Base-by-base conservation (phyloP, 2,113 vertebrate genomes). In the Myodes glareolus region DNA sequence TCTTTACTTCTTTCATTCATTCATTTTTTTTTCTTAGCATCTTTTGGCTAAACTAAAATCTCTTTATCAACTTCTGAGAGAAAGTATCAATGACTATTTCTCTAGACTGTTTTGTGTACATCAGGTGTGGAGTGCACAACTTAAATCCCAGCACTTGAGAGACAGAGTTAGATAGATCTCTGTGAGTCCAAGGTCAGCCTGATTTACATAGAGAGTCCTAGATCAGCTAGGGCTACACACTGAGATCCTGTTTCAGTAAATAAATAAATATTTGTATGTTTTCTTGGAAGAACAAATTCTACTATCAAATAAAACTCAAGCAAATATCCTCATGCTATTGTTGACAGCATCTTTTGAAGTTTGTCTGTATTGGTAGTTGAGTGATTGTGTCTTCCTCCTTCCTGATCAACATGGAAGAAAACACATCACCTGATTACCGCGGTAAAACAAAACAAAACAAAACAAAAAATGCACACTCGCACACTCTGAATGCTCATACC, bases 61-160 rank as follows among this genome's bases (percentile, higher is more conserved):
- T 87, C 3, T 13, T 82, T 45, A 39, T 72, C 27, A 12, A 78
- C 9, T 89, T 94, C 77, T 36, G 33, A 95, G 33, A 63, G 90
- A 88, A 95, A 52, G 7, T 36, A 72, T 55, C 4, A 92, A 94
- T 16, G 27, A 92, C 10, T 86, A 94, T 90, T 92, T 94, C 23
- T 96, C 55, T 92, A 94, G 31, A 55, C 47, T 45, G 11, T 70
- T 33, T 89, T 72, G 13, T 14, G 21, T 89, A 87, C 58, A 23
- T 21, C 19, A 81, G 36, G 11, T 27, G 3, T 58, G 21, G 7
- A 2, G 23, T 39, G 9, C 29, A n/a, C 3, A 50, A 14, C 29
- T 78, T 33, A 52, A 78, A 78, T 16, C 3, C 47, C 47, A 80
- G 47, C 16, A 78, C 77, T 31, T 31, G 27, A 31, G 75, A 77